Base-by-base conservation (phyloP, 2,797 vertebrate species). In the Cetoscarus ocellatus region DNA sequence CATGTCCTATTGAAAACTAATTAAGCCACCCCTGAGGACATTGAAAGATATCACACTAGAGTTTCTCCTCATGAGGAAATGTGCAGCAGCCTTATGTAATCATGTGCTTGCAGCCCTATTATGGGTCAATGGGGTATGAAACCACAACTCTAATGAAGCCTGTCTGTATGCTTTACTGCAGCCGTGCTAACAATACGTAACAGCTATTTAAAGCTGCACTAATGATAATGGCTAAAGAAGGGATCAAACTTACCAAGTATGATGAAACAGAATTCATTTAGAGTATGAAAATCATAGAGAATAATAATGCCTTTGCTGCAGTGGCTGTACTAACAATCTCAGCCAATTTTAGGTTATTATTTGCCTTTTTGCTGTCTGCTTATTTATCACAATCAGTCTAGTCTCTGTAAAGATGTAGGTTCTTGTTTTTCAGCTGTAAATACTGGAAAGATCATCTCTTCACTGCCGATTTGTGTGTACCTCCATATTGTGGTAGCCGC, bases 1-100 rank as follows among this genome's bases (percentile, higher is more conserved):
- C 44, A 1, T 64, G 67, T 77, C 57, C 69, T 68, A 73, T 78
- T 79, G 70, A 67, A 86, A 79, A 73, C 42, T 80, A 77, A 89
- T 82, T 82, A 84, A 69, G 53, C 34, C 52, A 52, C 48, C 63
- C 70, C 61, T 71, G 13, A 54, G 71, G 81, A 82, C 73, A 15
- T 50, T 62, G 38, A 73, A 39, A 48, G 73, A 70, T 78, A 73
- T 70, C 70, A 51, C 70, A 14, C 38, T 61, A 47, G 45, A 60
- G 56, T 56, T 75, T 75, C 67, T 58, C 45, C 59, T 56, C 19
- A 70, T 35, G 63, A 73, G 52, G 56, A 60, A 70, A 73, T 65
- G 49, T 56, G 56, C 48, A 34, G 8, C 35, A 14, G 64, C 13
- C 57, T 53, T 38, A 62, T 47, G 65, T 74, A 63, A 75, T 69